A percentile compares a stretch with the other conserved stretches of the same genome.
These are phyloP conservation scores for Catocala sponsa DNA, from an alignment of 2,888 invertebrate genomes.

Conservation along the genomic window DNA sequence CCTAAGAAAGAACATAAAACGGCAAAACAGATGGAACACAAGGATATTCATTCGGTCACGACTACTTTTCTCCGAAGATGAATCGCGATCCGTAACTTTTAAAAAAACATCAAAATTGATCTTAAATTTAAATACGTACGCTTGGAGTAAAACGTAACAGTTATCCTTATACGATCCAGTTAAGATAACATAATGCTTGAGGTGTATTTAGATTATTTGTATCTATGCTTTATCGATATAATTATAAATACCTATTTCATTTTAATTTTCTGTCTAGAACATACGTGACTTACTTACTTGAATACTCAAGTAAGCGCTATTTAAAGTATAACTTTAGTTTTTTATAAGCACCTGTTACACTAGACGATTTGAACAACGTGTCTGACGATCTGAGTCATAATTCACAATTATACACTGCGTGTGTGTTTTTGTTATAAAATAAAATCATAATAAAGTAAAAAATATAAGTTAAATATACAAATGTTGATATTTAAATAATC, in stretches of 20 bases:
- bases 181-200: too few species aligned
- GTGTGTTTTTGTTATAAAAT: neutral
- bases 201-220: too few species aligned
- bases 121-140: too few species aligned
- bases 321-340: constrained; percentile 7
- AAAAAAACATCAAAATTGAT: too few species aligned
- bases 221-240: too few species aligned
- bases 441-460: neutral
- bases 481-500: too few species aligned
- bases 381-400: constrained; percentile 1
- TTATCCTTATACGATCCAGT: too few species aligned
- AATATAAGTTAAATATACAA: neutral
- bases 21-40: constrained; percentile 47
- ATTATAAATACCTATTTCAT: too few species aligned
- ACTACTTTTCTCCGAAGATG: constrained; percentile 25
- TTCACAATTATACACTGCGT: neutral
- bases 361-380: neutral
- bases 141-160: too few species aligned
- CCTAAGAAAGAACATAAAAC: constrained; percentile 57
- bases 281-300: too few species aligned
- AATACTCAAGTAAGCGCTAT: neutral
- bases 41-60: constrained; percentile 20
- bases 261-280: too few species aligned
- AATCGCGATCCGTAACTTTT: constrained; percentile 27
- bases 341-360: constrained; percentile 14